Evolutionary conservation across 2,113 vertebrate genomes (phyloP), one percentile per base, ranked within the genome.

Genomic region (Sturnus vulgaris): DNA sequence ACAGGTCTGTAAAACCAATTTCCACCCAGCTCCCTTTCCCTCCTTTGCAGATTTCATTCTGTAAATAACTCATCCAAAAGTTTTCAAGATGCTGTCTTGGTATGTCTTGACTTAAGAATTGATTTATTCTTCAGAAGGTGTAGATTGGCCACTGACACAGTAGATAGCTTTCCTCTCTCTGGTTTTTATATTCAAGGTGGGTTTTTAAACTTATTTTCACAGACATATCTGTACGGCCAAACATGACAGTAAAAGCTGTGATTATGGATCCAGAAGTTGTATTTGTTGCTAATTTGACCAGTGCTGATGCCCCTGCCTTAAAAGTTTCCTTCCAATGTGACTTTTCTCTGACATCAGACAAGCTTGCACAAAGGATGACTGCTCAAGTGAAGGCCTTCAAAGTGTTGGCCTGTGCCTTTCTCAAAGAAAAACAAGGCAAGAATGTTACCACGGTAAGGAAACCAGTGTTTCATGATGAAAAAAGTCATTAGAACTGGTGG

Each of bases 241-340:
- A 97, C 56, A 96, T 98, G 73, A 97, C 44, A 18, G 46, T 99
- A 35, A 98, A 97, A 46, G 98, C 97, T 8, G 98, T 98, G 80
- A 97, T 99, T 65, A 95, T 98, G 90, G 99, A 99, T 94, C 99
- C 99, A 4, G 99, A 99, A 97, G 98, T 99, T 82, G 98, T 99
- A 12, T 99, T 99, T 85, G 99, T 99, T 79, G 99, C 99, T 73
- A 99, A 90, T 92, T 97, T 99, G 93, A 98, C 98, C 88, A 99
- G 93, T 59, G 98, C 98, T 1, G 98, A 99, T 24, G 99, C 99
- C 12, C 99, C 99, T 0, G 98, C 99, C 23, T 97, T 99, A 16
- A 97, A 98, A 16, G 98, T 98, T 47, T 99, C 99, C 0, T 99
- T 99, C 95, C 99, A 99, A 83, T 99, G 99, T 75, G 98, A 99